These are phyloP conservation scores for Halcyon malimbica DNA, from an alignment of 2,113 vertebrate genomes.

Conservation along the genomic window DNA sequence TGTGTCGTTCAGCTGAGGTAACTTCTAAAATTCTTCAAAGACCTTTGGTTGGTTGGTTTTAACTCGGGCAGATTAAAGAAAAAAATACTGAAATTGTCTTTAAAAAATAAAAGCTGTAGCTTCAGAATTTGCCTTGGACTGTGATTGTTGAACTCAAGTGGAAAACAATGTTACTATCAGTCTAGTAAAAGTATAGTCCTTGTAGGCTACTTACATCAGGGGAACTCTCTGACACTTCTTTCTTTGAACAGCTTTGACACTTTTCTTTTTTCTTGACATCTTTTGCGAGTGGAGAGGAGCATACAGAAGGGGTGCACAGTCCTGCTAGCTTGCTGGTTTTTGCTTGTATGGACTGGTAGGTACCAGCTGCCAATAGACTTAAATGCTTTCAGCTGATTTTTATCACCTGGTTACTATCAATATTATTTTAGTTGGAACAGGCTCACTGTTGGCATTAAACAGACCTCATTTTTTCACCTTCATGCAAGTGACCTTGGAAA, in stretches of 20 bases:
- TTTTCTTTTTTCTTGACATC: background rate
- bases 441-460: fast-evolving
- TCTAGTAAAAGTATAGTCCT: background rate
- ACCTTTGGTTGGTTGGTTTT: background rate
- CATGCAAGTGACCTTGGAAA: background rate
- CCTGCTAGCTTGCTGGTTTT: background rate
- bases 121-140: background rate
- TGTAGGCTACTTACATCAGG: background rate
- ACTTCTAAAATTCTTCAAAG: background rate
- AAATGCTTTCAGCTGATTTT: background rate
- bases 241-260: background rate
- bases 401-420: background rate
- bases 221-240: background rate
- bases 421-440: background rate
- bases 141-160: background rate
- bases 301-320: background rate
- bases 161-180: background rate
- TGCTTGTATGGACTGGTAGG: background rate
- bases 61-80: background rate
- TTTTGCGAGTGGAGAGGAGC: background rate
- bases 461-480: background rate
- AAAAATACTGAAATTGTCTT: background rate
- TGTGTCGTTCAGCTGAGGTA: background rate
- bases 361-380: background rate
- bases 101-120: constrained; percentile 11